Evolutionary conservation across 2,113 vertebrate species (phyloP).

Genomic region (Fukomys damarensis): DNA sequence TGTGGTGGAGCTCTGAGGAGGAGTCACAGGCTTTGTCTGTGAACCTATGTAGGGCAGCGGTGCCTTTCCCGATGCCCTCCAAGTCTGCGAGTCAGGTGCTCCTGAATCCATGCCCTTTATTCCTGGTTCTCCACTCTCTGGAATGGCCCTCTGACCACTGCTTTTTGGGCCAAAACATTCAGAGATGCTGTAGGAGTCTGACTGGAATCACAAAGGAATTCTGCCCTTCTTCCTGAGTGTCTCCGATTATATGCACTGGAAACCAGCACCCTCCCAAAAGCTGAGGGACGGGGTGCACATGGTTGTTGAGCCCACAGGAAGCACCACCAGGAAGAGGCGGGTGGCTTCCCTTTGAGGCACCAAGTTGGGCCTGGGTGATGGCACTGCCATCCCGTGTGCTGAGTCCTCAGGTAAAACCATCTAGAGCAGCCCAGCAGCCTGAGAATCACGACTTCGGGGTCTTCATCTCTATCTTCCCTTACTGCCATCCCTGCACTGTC

Average conservation of each 20-base stretch:
- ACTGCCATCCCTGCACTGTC: not conserved
- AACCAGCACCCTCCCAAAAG: not conserved
- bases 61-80: not conserved
- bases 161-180: not conserved
- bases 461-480: not conserved
- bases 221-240: not conserved
- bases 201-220: not conserved
- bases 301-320: too few relatives aligned
- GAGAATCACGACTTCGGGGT: not conserved
- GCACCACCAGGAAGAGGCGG: not conserved
- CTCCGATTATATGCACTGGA: not conserved
- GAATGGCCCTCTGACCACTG: not conserved
- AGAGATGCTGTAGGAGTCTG: not conserved
- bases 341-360: not conserved
- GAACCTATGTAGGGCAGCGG: not conserved
- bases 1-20: not conserved
- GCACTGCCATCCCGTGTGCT: too few relatives aligned
- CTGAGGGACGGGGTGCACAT: accelerated
- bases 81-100: accelerated
- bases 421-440: not conserved
- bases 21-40: not conserved
- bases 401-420: not conserved
- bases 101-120: not conserved
- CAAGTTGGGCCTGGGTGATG: too few relatives aligned
- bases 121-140: not conserved